phyloP scores from a whole-genome alignment of 2,888 invertebrate genomes.

The Ophion costatus region DNA sequence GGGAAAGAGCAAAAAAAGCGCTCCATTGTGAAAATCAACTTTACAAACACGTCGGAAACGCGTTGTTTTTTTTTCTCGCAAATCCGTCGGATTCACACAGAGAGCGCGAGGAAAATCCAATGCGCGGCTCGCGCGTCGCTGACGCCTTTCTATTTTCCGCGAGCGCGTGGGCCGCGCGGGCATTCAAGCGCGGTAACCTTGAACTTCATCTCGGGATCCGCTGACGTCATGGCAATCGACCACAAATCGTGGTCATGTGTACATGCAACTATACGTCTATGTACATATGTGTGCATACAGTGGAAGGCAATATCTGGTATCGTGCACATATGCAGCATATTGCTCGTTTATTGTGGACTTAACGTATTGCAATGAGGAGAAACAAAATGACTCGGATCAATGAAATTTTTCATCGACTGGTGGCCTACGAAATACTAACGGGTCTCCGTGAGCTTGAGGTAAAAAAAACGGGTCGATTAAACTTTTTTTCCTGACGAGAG shows the following conservation, averaged over 20 bases:
- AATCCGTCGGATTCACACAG: background rate
- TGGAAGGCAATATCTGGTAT: background rate
- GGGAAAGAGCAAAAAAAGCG: background rate
- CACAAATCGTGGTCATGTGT: slow-evolving; percentile 74
- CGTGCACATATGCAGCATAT: slow-evolving; percentile 9
- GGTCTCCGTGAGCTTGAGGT: background rate
- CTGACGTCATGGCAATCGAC: slow-evolving; percentile 82
- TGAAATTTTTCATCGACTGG: background rate
- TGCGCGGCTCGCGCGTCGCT: slow-evolving; percentile 11
- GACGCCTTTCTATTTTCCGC: slow-evolving; percentile 78
- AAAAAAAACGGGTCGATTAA: too few species aligned
- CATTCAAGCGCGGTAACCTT: slow-evolving; percentile 79
- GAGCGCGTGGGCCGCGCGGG: slow-evolving; percentile 78
- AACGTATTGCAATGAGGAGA: background rate
- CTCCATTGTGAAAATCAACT: slow-evolving; percentile 28
- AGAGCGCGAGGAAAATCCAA: slow-evolving; percentile 57
- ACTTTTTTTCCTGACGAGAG: background rate
- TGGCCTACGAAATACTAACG: background rate
- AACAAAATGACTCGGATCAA: background rate
- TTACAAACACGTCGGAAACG: background rate
- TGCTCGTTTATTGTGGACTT: background rate
- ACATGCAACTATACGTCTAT: slow-evolving; percentile 27
- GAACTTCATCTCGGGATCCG: slow-evolving; percentile 81
- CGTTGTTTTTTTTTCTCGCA: slow-evolving; percentile 27
- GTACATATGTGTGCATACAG: slow-evolving; percentile 16